Percentiles rank a stretch among this genome's conserved stretches.
These are phyloP conservation scores for Drosophila anomelani DNA, from an alignment of 2,888 invertebrate species.

Conservation along the genomic window DNA sequence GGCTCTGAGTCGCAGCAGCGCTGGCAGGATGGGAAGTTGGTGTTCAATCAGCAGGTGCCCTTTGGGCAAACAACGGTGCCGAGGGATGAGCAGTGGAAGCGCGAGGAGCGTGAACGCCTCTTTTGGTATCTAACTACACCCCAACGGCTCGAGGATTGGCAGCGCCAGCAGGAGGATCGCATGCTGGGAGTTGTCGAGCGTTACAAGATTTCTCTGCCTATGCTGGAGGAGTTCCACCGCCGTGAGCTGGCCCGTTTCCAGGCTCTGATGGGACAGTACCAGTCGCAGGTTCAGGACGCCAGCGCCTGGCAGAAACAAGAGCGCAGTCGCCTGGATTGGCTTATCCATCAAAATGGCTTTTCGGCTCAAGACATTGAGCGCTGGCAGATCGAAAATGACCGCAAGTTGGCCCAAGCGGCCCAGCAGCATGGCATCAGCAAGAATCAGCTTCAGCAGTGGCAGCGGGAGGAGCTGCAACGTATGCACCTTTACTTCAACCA, in stretches of 20 bases:
- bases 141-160: slow-evolving; percentile 80
- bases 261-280: slow-evolving; percentile 75
- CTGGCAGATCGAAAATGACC: slow-evolving; percentile 81
- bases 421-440: slow-evolving; percentile 70
- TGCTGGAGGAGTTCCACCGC: slow-evolving; percentile 81
- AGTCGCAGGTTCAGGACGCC: slow-evolving; percentile 66
- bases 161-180: slow-evolving; percentile 82
- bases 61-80: slow-evolving; percentile 77
- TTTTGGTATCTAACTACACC: slow-evolving; percentile 80
- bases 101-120: slow-evolving; percentile 82
- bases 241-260: slow-evolving; percentile 79
- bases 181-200: slow-evolving; percentile 75
- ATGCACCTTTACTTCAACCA: slow-evolving; percentile 75
- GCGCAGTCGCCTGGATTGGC: slow-evolving; percentile 82
- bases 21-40: slow-evolving; percentile 82
- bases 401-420: slow-evolving; percentile 69
- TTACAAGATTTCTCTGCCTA: slow-evolving; percentile 73
- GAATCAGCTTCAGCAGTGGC: slow-evolving; percentile 81
- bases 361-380: slow-evolving; percentile 79
- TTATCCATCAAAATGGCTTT: slow-evolving; percentile 82
- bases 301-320: slow-evolving; percentile 79
- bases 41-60: slow-evolving; percentile 77
- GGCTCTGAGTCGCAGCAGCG: slow-evolving; percentile 80
- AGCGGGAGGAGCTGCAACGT: slow-evolving; percentile 80
- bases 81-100: slow-evolving; percentile 82